Base-by-base conservation (phyloP, 2,888 invertebrate species). In the Gerosis bhagava region DNA sequence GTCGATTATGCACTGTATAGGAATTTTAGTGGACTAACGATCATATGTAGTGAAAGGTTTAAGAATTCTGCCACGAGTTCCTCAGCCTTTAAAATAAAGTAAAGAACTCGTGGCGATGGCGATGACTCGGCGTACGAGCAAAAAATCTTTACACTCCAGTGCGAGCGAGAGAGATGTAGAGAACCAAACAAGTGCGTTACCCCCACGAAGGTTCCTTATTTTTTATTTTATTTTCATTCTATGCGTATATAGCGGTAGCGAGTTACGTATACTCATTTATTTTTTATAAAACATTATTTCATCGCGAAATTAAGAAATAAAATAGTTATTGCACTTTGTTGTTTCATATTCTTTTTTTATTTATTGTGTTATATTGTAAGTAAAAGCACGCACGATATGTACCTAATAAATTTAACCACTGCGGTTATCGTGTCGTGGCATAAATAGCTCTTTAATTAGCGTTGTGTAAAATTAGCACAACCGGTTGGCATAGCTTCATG, bases 111-210 rank as follows among this genome's bases (percentile, higher is more conserved):
- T 66, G 25, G 46, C 39, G 39, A 70, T 81, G 76, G 69, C 83
- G 77, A 81, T 80, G 84, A 83, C 82, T 83, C 74, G 77, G 72
- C 68, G 70, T 73, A 73, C 68, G 72, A 76, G 74, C 68, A 69
- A 70, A 73, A 72, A 72, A 66, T 65, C 64, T 60, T 66, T 67
- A 65, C 64, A 57, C 60, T 54, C 63, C 63, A 58, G 77, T 65
- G 75, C 63, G 75, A 75, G 77, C 66, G 82, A 75, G 80, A 78
- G 59, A 65, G 72, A 62, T 51, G 63, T 61, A 50, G 47, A 57
- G 70, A 71, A 70, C 72, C 77, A 69, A 83, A 84, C 82, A 86
- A 87, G 87, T 84, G 79, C 84, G 82, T 83, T 87, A 86, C 86
- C 87, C 86, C 87, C 86, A 68, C 84, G 79, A 79, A 79, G 84